Evolutionary conservation across 2,113 vertebrate genomes (phyloP).

Genomic region (Opisthocomus hoazin): DNA sequence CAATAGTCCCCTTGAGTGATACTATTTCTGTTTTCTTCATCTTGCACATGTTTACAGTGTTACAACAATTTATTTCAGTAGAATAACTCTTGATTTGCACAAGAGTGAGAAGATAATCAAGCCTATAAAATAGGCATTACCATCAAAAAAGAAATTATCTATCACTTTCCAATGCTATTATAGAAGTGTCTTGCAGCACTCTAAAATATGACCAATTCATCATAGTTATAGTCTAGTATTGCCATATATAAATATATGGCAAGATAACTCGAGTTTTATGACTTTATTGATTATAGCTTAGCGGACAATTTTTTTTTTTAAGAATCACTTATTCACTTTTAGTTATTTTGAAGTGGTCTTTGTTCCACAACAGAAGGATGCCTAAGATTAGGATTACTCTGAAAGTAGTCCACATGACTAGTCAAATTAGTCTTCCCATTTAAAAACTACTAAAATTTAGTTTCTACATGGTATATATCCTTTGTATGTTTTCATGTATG

Average conservation of each 20-base stretch:
- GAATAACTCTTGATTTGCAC: not conserved
- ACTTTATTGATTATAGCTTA: not conserved
- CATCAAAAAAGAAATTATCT: not conserved
- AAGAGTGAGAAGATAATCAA: not conserved
- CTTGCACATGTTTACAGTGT: not conserved
- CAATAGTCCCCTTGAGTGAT: not conserved
- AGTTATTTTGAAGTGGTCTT: not conserved
- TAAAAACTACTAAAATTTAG: not conserved
- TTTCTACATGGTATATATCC: not conserved
- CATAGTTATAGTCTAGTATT: not conserved
- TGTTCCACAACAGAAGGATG: not conserved
- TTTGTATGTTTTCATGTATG: not conserved
- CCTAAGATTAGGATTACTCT: not conserved
- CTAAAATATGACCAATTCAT: not conserved
- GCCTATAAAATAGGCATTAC: not conserved
- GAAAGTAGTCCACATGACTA: not conserved
- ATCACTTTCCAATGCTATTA: not conserved
- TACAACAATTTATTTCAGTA: not conserved
- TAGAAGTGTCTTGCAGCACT: not conserved
- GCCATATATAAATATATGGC: too few relatives aligned
- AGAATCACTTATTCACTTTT: not conserved
- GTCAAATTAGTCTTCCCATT: not conserved
- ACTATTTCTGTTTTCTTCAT: not conserved
- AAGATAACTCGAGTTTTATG: not conserved
- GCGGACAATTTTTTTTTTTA: not conserved